Base-by-base conservation (phyloP, 2,888 invertebrate genomes). In the Folsomia manolachei region DNA sequence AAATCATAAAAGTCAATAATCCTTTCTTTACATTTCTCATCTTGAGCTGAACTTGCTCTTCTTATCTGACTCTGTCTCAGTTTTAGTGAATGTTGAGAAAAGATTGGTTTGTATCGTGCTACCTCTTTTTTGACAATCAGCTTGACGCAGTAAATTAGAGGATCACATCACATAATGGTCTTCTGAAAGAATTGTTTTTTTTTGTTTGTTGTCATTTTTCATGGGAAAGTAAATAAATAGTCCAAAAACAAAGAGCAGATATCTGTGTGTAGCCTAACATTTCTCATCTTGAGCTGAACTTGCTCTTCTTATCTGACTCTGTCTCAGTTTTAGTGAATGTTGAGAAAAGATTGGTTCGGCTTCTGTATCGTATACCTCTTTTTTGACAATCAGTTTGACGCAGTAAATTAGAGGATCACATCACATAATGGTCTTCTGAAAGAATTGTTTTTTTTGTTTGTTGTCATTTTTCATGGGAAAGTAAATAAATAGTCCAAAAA, bases 1-100 rank as follows among this genome's bases (percentile, higher is more conserved):
- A 62, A 62, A 62, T 62, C 62, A 62, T 62, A 62, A 62, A 62
- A 62, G 62, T 62, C 62, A 62, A 62, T 62, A 62, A 62, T 62
- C 62, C 62, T 62, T 62, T 62, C 62, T 39, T 14, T 9, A 39
- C 39, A 39, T 39, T 14, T 39, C 14, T 39, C 39, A 39, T 4
- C 39, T n/a, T n/a, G n/a, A n/a, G n/a, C n/a, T n/a, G n/a, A n/a
- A n/a, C n/a, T n/a, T n/a, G n/a, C n/a, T n/a, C n/a, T 14, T 14
- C 39, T 39, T 39, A 39, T 39, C 39, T 39, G n/a, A n/a, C 39
- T 39, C 39, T 14, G 14, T 39, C 14, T 39, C 39, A 9, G 39
- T 39, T 39, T 14, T 39, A 4, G 39, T 14, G 39, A 9, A 39
- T 39, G 39, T 39, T 14, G 39, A 39, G 14, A 39, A 9, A 14